Conservation (phyloP, 2,888 invertebrate genomes). For the Leucania comma region DNA sequence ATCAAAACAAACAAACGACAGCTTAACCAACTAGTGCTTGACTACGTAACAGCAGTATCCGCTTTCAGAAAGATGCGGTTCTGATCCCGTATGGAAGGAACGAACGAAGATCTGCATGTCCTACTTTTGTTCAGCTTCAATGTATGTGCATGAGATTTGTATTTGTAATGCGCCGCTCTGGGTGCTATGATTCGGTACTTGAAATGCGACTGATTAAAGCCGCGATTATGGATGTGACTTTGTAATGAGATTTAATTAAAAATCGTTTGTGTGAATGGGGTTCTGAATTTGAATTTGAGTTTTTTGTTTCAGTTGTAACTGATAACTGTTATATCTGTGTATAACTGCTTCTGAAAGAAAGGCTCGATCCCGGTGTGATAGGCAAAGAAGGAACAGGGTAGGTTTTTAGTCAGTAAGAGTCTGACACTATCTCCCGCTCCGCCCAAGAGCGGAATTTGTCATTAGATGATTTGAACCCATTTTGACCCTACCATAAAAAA, state of each 20-base stretch:
- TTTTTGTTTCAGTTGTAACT: neutral
- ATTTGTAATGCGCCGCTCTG: slow-evolving; percentile 38
- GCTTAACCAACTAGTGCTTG: slow-evolving; percentile 31
- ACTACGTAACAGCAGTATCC: slow-evolving; percentile 39
- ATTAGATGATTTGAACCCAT: too few species aligned
- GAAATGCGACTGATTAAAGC: slow-evolving; percentile 45
- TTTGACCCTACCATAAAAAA: too few species aligned
- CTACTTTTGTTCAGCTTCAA: slow-evolving; percentile 54
- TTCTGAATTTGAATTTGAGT: slow-evolving; percentile 33
- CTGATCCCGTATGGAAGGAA: slow-evolving; percentile 33
- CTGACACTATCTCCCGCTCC: too few species aligned
- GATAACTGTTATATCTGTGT: too few species aligned
- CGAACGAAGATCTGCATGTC: slow-evolving; percentile 54
- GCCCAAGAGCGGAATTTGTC: too few species aligned
- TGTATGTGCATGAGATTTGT: slow-evolving; percentile 60
- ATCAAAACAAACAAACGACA: slow-evolving; percentile 55
- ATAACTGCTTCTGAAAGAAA: too few species aligned
- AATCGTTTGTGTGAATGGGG: slow-evolving; percentile 8
- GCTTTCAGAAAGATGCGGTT: slow-evolving; percentile 40
- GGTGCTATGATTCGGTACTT: slow-evolving; percentile 38
- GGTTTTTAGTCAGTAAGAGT: too few species aligned
- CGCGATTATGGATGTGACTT: slow-evolving; percentile 47
- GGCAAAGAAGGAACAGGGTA: too few species aligned
- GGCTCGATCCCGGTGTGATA: too few species aligned
- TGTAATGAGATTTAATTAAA: slow-evolving; percentile 36